phyloP scores from a whole-genome alignment of 2,113 vertebrate genomes.

The Alligator mississippiensis region DNA sequence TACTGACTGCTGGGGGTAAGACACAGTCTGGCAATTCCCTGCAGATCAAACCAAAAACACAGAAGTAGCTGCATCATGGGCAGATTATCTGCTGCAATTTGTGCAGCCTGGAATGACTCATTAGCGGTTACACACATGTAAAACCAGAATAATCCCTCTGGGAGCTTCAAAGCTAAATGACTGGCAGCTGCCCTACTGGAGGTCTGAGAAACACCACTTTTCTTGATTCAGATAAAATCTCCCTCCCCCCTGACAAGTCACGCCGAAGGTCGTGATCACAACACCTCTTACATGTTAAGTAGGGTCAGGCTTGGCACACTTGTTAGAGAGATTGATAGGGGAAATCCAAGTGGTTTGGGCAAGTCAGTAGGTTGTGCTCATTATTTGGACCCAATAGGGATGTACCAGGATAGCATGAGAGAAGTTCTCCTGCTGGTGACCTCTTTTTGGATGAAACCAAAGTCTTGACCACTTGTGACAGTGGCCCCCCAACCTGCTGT shows the following conservation, averaged over 20 bases:
- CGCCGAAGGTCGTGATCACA: neutral
- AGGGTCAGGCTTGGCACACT: neutral
- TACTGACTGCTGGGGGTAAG: neutral
- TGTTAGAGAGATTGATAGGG: neutral
- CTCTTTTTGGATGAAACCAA: neutral
- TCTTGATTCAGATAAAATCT: constrained; percentile 18
- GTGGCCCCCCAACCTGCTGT: too few species aligned
- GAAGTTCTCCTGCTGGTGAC: neutral
- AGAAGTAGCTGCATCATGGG: neutral
- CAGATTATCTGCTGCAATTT: neutral
- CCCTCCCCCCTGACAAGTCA: neutral
- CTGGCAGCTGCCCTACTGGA: constrained; percentile 14
- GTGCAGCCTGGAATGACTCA: constrained; percentile 2
- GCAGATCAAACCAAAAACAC: neutral
- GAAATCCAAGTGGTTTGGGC: neutral
- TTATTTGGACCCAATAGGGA: neutral
- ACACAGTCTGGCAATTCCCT: neutral
- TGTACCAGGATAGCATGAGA: neutral
- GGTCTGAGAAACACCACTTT: neutral
- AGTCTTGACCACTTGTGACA: neutral
- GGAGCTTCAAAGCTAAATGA: constrained; percentile 3
- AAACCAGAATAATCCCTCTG: constrained; percentile 15
- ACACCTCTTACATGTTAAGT: neutral
- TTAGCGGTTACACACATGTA: neutral
- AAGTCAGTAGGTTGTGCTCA: neutral